Percentiles rank a stretch among this genome's conserved stretches.
These are phyloP conservation scores for Sinonovacula constricta DNA, from an alignment of 1,140 invertebrate species.

Conservation along the genomic window DNA sequence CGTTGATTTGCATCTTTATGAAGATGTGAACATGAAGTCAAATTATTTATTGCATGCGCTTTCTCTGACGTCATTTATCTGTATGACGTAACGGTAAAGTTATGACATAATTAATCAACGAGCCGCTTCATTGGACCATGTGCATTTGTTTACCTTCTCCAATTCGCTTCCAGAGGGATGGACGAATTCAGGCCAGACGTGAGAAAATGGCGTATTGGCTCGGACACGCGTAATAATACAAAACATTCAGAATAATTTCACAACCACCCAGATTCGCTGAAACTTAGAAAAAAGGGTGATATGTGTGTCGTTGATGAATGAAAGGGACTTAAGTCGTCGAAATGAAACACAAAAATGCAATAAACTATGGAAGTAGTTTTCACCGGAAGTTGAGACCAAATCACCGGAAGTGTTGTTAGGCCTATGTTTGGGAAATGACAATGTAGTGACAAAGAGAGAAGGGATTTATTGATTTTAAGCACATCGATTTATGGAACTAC, in stretches of 20 bases:
- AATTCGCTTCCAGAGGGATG: constrained; percentile 65
- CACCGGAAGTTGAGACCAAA: constrained; percentile 23
- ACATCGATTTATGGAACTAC: too few species aligned
- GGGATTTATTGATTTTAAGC: too few species aligned
- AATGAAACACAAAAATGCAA: background rate
- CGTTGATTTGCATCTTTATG: background rate
- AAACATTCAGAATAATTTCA: constrained; percentile 11
- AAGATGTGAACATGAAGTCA: background rate
- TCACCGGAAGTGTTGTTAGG: constrained; percentile 46
- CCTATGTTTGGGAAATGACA: constrained; percentile 51
- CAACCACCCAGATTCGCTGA: constrained; percentile 13
- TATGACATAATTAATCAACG: background rate
- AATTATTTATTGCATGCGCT: background rate
- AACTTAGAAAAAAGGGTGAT: background rate
- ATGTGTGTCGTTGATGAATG: background rate
- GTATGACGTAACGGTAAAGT: background rate
- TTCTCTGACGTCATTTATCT: background rate
- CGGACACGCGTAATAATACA: too few species aligned
- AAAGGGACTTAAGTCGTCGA: background rate
- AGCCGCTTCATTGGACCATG: constrained; percentile 53
- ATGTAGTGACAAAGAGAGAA: constrained; percentile 54
- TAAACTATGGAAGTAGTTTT: constrained; percentile 9
- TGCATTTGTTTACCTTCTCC: constrained; percentile 67
- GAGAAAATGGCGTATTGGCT: constrained; percentile 57
- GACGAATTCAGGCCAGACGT: constrained; percentile 5